These are phyloP conservation scores for Tiliacea citrago DNA, from an alignment of 2,888 invertebrate species.

Conservation along the genomic window DNA sequence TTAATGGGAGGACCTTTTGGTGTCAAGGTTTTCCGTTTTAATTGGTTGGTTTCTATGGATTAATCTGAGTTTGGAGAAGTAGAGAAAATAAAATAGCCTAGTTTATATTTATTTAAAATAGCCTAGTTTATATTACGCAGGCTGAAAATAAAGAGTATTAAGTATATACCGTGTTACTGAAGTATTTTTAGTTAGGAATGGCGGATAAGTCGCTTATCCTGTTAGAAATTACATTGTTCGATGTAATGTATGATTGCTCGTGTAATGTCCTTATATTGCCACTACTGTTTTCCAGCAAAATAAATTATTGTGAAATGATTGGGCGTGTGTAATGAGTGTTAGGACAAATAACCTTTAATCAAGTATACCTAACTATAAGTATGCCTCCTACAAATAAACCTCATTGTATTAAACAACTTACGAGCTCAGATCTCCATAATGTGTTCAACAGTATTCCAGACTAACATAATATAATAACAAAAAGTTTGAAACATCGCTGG, in stretches of 20 bases:
- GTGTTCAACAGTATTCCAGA: conserved; percentile 41
- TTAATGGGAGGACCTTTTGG: conserved; percentile 66
- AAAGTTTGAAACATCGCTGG: conserved; percentile 57
- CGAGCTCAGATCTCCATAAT: conserved; percentile 52
- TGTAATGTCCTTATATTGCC: neutral
- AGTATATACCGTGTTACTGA: neutral
- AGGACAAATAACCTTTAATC: neutral
- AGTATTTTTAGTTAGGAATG: conserved; percentile 2
- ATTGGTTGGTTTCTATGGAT: conserved; percentile 59
- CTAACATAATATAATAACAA: conserved; percentile 51
- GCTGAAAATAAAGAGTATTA: conserved; percentile 6
- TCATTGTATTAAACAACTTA: conserved; percentile 43
- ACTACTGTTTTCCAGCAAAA: too few relatives aligned
- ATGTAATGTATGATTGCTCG: neutral
- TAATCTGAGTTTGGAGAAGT: conserved; percentile 31
- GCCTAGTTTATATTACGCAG: conserved; percentile 19
- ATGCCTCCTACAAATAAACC: conserved; percentile 21
- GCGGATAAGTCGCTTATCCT: neutral
- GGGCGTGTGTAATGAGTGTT: neutral
- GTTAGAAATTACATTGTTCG: neutral
- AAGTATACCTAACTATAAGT: neutral
- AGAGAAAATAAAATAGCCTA: conserved; percentile 18
- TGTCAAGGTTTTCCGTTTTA: conserved; percentile 67
- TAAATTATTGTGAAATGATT: neutral
- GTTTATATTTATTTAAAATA: neutral